Conservation (phyloP, 2,888 invertebrate species). For the Eustalomyia histrio region DNA sequence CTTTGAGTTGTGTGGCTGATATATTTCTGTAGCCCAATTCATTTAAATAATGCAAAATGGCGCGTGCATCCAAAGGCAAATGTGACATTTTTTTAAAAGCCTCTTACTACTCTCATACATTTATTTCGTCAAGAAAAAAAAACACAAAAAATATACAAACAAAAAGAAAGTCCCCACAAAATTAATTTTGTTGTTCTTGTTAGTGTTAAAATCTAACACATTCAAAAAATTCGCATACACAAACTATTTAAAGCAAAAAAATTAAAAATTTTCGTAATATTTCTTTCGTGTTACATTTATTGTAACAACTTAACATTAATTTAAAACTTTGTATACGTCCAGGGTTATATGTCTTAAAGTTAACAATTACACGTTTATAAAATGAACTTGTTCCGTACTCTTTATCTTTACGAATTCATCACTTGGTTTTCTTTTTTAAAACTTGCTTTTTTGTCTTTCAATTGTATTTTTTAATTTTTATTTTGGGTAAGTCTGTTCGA, state of each 20-base stretch:
- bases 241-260: conserved; percentile 28
- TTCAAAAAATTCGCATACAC: conserved; percentile 52
- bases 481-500: neutral
- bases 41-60: conserved; percentile 87
- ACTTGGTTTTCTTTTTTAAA: conserved; percentile 18
- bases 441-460: conserved; percentile 1
- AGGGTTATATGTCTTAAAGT: no score
- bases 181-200: conserved; percentile 24
- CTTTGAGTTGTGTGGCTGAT: conserved; percentile 86
- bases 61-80: conserved; percentile 84
- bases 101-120: conserved; percentile 51
- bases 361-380: conserved; percentile 29
- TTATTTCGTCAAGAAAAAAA: conserved; percentile 35
- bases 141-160: conserved; percentile 50
- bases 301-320: conserved; percentile 26
- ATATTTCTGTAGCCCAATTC: conserved; percentile 88
- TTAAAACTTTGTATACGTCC: neutral
- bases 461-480: neutral
- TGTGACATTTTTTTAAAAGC: conserved; percentile 76
- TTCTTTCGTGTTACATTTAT: conserved; percentile 48
- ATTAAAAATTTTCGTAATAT: conserved; percentile 51
- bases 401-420: conserved; percentile 40
- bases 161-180: conserved; percentile 55
- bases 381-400: conserved; percentile 20
- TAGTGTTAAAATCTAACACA: conserved; percentile 54